Conservation (phyloP, 2,797 vertebrate species). For the Chelmon rostratus region DNA sequence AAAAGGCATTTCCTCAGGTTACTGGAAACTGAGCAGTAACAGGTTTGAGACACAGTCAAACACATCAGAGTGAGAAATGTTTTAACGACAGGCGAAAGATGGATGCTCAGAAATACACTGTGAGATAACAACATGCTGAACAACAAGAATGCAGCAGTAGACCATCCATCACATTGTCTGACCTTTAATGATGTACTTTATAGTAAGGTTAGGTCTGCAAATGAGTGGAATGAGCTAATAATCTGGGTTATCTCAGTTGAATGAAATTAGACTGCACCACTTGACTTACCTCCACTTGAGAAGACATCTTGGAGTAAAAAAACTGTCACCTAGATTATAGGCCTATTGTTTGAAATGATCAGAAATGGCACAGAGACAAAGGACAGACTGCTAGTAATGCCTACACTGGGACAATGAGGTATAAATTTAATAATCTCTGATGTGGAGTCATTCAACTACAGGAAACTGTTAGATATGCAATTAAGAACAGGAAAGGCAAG, state of each 20-base stretch:
- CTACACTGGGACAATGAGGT: neutral
- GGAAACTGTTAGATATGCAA: neutral
- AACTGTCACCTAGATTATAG: neutral
- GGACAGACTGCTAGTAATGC: neutral
- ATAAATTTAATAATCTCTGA: neutral
- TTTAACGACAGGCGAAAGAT: slow-evolving; percentile 51
- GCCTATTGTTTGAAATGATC: neutral
- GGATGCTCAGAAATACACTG: slow-evolving; percentile 15
- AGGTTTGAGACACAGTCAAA: slow-evolving; percentile 51
- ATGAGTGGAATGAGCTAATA: neutral
- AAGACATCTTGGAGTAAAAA: neutral
- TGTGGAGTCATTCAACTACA: neutral
- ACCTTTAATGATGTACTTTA: neutral
- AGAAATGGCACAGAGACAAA: neutral
- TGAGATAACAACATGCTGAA: slow-evolving; percentile 26
- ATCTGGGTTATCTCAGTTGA: neutral
- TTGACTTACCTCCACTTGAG: neutral
- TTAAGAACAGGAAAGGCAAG: neutral
- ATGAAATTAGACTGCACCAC: neutral
- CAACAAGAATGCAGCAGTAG: neutral
- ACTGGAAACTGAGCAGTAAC: slow-evolving; percentile 80
- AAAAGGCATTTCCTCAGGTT: slow-evolving; percentile 88
- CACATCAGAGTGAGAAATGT: slow-evolving; percentile 53
- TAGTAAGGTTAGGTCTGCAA: neutral
- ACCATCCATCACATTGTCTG: neutral